A percentile compares a stretch with the other conserved stretches of the same genome.
Conservation (phyloP, 92 coral and sea anemone genomes). For the Epizoanthus scotinus region DNA sequence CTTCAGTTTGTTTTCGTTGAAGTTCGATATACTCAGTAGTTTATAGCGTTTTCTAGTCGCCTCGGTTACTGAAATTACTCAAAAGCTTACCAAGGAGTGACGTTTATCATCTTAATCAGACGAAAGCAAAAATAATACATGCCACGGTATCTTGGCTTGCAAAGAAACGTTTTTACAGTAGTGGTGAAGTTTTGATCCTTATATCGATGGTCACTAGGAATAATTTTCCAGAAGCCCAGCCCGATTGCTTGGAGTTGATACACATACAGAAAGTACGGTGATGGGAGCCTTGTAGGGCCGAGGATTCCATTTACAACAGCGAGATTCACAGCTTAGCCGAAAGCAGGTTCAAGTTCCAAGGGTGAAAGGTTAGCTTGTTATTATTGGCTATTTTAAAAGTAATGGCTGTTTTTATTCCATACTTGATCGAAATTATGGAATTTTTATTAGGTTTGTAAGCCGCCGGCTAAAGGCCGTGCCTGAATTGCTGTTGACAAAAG, state of each 20-base stretch:
- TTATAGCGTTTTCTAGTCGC: too few relatives aligned
- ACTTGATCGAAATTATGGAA: slow-evolving; percentile 1
- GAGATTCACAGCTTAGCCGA: too few relatives aligned
- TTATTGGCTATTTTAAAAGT: background rate
- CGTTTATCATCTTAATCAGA: background rate
- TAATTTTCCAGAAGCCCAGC: too few relatives aligned
- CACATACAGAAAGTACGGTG: background rate
- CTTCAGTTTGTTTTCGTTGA: too few relatives aligned
- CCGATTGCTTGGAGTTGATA: background rate
- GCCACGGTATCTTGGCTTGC: background rate
- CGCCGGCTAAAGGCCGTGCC: slow-evolving; percentile 16
- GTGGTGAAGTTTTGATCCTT: too few relatives aligned
- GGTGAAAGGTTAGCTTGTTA: background rate
- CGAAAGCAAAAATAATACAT: background rate
- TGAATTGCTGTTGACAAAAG: slow-evolving; percentile 17
- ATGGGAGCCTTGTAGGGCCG: too few relatives aligned
- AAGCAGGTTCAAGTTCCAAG: background rate
- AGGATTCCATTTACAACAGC: background rate
- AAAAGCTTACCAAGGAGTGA: too few relatives aligned
- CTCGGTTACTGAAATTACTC: too few relatives aligned
- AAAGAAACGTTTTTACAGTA: background rate
- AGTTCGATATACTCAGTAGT: too few relatives aligned
- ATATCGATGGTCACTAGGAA: too few relatives aligned
- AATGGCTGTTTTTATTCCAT: slow-evolving; percentile 11
- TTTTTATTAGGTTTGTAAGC: slow-evolving; percentile 16